Evolutionary conservation across 2,888 invertebrate genomes (phyloP).

Genomic region (Lepidonotus clava): DNA sequence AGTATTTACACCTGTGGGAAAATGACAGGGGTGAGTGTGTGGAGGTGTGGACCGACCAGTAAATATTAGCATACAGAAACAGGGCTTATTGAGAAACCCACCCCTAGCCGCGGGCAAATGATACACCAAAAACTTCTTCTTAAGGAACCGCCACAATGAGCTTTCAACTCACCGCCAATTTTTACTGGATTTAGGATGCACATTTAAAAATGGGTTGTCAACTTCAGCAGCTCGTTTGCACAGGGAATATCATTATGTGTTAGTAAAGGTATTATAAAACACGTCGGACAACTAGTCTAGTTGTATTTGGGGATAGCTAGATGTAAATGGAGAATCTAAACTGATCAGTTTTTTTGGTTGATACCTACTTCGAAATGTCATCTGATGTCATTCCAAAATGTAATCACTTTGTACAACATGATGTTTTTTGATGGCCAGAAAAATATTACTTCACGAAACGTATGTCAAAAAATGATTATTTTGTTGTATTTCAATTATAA

Average conservation of each 20-base stretch:
- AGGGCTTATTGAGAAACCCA: neutral
- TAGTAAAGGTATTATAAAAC: too few relatives aligned
- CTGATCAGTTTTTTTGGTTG: too few relatives aligned
- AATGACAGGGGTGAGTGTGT: slow-evolving; percentile 8
- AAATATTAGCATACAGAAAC: slow-evolving; percentile 44
- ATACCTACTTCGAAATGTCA: too few relatives aligned
- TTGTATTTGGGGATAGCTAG: too few relatives aligned
- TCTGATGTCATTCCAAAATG: too few relatives aligned
- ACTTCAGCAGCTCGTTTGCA: neutral
- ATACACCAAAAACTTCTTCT: neutral
- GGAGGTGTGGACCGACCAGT: slow-evolving; percentile 33
- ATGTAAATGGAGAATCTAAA: too few relatives aligned
- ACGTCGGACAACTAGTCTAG: too few relatives aligned
- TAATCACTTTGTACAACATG: too few relatives aligned
- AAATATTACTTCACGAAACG: too few relatives aligned
- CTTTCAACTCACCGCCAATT: neutral
- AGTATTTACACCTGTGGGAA: slow-evolving; percentile 19
- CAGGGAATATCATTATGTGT: neutral
- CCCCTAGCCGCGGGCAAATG: neutral
- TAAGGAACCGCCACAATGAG: neutral
- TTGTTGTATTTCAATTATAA: too few relatives aligned
- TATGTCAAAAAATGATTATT: too few relatives aligned
- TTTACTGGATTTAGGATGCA: neutral
- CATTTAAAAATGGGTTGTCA: neutral
- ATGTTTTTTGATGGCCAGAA: too few relatives aligned